phyloP scores from a whole-genome alignment of 2,888 invertebrate species.

The Spicauda simplicius region DNA sequence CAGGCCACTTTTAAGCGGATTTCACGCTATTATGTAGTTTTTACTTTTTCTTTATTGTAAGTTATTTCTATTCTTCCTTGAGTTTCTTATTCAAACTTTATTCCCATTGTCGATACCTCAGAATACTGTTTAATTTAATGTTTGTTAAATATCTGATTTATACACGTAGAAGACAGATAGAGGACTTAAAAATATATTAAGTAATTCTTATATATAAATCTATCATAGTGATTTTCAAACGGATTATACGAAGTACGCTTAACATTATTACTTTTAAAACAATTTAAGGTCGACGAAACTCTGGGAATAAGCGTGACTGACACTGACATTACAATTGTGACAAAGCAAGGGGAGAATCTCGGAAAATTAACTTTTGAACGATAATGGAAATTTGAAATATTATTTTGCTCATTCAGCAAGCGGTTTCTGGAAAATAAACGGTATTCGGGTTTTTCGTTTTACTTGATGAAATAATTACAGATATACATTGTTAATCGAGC shows the following conservation, averaged over 20 bases:
- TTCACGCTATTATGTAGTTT: too few species aligned
- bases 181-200: too few species aligned
- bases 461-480: neutral
- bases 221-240: neutral
- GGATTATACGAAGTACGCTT: neutral
- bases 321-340: conserved; percentile 4
- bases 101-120: too few species aligned
- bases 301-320: neutral
- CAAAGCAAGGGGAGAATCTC: conserved; percentile 1
- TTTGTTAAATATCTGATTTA: too few species aligned
- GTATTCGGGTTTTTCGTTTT: neutral
- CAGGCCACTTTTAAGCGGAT: too few species aligned
- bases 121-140: too few species aligned
- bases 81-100: too few species aligned
- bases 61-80: too few species aligned
- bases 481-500: too few species aligned
- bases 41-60: too few species aligned
- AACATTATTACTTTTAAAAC: neutral
- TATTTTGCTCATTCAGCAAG: neutral
- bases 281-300: conserved; percentile 1
- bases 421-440: neutral
- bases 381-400: conserved; percentile 1
- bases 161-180: too few species aligned
- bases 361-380: neutral
- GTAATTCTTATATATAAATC: too few species aligned